phyloP scores from a whole-genome alignment of 1,140 invertebrate species.

The Ooceraea biroi region DNA sequence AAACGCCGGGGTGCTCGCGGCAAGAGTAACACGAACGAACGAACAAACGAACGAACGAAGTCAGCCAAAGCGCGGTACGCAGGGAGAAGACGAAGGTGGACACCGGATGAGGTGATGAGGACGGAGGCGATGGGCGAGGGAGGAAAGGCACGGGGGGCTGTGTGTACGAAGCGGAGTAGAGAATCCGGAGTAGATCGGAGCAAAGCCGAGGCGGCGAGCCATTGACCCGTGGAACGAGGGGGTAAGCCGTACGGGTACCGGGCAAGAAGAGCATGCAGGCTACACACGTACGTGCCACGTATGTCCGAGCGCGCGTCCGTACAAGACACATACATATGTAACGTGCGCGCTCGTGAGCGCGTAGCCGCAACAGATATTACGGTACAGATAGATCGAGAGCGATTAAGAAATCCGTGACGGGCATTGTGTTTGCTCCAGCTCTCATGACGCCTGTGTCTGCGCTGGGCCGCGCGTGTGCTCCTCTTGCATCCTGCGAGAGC shows the following conservation, averaged over 20 bases:
- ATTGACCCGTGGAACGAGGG: slow-evolving; percentile 80
- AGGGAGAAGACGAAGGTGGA: slow-evolving; percentile 24
- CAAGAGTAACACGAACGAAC: slow-evolving; percentile 74
- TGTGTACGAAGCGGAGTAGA: slow-evolving; percentile 72
- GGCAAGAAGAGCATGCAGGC: slow-evolving; percentile 50
- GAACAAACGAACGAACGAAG: slow-evolving; percentile 64
- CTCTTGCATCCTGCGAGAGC: slow-evolving; percentile 31
- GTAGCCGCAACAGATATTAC: slow-evolving; percentile 73
- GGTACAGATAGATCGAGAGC: slow-evolving; percentile 83
- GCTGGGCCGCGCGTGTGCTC: slow-evolving; percentile 21
- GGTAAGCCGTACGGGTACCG: slow-evolving; percentile 68
- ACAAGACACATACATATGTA: slow-evolving; percentile 43
- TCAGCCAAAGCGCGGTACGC: slow-evolving; percentile 50
- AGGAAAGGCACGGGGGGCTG: slow-evolving; percentile 18
- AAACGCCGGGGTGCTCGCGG: slow-evolving; percentile 71
- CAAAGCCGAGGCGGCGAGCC: slow-evolving; percentile 72
- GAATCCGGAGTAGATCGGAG: slow-evolving; percentile 67
- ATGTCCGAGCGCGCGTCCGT: slow-evolving; percentile 36
- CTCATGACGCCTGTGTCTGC: slow-evolving; percentile 62
- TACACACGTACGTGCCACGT: slow-evolving; percentile 18
- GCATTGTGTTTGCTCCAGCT: slow-evolving; percentile 80
- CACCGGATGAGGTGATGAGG: slow-evolving; percentile 2
- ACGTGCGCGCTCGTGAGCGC: slow-evolving; percentile 31
- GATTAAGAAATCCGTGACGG: slow-evolving; percentile 85
- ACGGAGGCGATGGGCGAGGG: background rate